Conservation (phyloP, 2,113 vertebrate species). For the Oostethus manadensis region DNA sequence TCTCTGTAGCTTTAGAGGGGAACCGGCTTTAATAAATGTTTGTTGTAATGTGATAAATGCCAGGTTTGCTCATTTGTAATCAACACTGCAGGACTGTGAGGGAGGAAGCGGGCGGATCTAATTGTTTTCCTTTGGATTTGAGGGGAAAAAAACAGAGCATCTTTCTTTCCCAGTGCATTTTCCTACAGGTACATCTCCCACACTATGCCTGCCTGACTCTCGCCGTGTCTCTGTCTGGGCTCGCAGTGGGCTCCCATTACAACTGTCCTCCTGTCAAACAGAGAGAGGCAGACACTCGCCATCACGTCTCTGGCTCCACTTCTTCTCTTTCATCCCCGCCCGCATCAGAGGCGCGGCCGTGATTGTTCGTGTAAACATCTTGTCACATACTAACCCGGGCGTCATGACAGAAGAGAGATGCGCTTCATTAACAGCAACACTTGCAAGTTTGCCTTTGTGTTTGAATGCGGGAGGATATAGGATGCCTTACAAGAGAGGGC, state of each 20-base stretch:
- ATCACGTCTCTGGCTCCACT: slow-evolving; percentile 43
- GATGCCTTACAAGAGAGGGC: not conserved
- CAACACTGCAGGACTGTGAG: slow-evolving; percentile 54
- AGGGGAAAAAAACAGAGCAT: slow-evolving; percentile 14
- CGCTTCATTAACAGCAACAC: slow-evolving; percentile 52
- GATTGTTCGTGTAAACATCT: slow-evolving; percentile 69
- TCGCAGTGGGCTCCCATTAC: slow-evolving; percentile 59
- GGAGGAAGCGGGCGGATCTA: slow-evolving; percentile 58
- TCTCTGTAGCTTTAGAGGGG: slow-evolving; percentile 71
- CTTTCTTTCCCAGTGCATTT: slow-evolving; percentile 31
- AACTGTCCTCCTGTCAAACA: slow-evolving; percentile 64
- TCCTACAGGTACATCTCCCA: slow-evolving; percentile 29
- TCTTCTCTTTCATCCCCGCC: slow-evolving; percentile 55
- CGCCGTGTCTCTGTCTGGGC: slow-evolving; percentile 12
- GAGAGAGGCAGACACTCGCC: slow-evolving; percentile 41
- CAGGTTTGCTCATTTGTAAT: slow-evolving; percentile 72
- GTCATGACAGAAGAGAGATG: slow-evolving; percentile 62
- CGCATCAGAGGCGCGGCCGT: slow-evolving; percentile 57
- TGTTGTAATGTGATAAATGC: slow-evolving; percentile 76
- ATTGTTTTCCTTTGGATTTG: slow-evolving; percentile 62
- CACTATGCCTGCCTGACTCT: not conserved
- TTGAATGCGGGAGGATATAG: slow-evolving; percentile 28
- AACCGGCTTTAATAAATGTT: slow-evolving; percentile 76
- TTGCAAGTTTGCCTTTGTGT: slow-evolving; percentile 57
- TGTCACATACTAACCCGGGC: slow-evolving; percentile 60